Percentiles rank a stretch among this genome's conserved stretches.
These are phyloP conservation scores for Bufotes viridis DNA, from an alignment of 2,797 vertebrate genomes.

Conservation along the genomic window DNA sequence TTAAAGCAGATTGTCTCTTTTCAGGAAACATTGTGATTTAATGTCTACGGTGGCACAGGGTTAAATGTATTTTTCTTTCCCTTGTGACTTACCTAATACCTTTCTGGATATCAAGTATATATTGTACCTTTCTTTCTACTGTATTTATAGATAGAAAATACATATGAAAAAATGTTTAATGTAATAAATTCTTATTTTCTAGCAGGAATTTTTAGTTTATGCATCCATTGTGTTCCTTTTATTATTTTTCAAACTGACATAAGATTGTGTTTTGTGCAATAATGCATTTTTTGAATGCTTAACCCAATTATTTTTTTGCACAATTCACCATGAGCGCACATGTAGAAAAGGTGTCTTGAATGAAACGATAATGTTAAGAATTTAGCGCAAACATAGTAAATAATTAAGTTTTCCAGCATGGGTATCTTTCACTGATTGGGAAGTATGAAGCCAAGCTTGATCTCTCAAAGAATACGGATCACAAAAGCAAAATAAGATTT, in stretches of 20 bases:
- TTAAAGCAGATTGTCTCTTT: slow-evolving; percentile 83
- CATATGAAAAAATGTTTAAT: neutral
- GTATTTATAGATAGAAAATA: neutral
- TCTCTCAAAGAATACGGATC: too few relatives aligned
- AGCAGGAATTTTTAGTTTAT: neutral
- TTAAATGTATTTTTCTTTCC: slow-evolving; percentile 71
- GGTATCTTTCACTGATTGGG: too few relatives aligned
- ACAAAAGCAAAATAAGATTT: too few relatives aligned
- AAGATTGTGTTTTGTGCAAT: neutral
- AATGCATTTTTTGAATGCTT: neutral
- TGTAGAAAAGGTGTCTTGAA: too few relatives aligned
- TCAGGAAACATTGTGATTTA: slow-evolving; percentile 83
- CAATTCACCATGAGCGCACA: too few relatives aligned
- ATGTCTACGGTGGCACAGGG: slow-evolving; percentile 69
- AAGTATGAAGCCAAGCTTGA: too few relatives aligned
- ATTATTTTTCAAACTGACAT: neutral
- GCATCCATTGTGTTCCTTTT: neutral
- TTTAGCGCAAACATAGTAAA: too few relatives aligned
- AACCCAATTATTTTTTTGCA: neutral
- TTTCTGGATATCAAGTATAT: slow-evolving; percentile 10
- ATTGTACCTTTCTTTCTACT: neutral
- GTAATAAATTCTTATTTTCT: neutral
- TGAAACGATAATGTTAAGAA: too few relatives aligned
- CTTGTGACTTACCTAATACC: slow-evolving; percentile 55
- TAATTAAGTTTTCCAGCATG: too few relatives aligned